Conservation (phyloP, 92 coral and sea anemone genomes). For the Hydrozoanthus gracilis region DNA sequence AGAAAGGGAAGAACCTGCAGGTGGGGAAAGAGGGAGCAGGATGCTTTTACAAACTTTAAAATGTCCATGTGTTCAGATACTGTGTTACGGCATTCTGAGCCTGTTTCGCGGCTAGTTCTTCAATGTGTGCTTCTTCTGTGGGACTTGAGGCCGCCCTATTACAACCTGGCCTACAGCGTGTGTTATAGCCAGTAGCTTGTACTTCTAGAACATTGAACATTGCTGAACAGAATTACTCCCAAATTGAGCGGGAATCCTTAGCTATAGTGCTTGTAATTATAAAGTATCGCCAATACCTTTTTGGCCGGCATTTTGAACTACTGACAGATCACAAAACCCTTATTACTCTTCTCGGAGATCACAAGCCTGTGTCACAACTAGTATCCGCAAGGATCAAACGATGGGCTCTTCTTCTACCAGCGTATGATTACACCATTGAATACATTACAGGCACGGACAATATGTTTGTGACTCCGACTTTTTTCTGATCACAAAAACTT, state of each 20-base stretch:
- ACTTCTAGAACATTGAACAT: conserved; percentile 57
- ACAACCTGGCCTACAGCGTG: conserved; percentile 37
- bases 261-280: conserved; percentile 59
- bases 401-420: conserved; percentile 63
- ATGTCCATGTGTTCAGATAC: conserved; percentile 39
- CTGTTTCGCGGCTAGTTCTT: conserved; percentile 43
- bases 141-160: conserved; percentile 48
- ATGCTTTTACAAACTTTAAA: conserved; percentile 43
- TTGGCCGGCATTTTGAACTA: conserved; percentile 26
- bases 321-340: conserved; percentile 64
- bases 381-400: conserved; percentile 63
- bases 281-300: conserved; percentile 55
- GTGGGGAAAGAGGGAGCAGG: conserved; percentile 15
- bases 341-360: conserved; percentile 66
- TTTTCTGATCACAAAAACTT: too few relatives aligned
- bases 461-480: conserved; percentile 55
- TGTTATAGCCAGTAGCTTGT: conserved; percentile 59
- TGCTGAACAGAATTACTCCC: conserved; percentile 58
- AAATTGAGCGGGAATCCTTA: conserved; percentile 56
- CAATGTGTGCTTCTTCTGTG: conserved; percentile 52
- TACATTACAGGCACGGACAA: conserved; percentile 36
- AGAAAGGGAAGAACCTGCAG: conserved; percentile 11
- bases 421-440: conserved; percentile 63
- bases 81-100: conserved; percentile 51
- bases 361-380: conserved; percentile 63